Percentiles rank a stretch among this genome's conserved stretches.
phyloP scores from a whole-genome alignment of 2,797 vertebrate genomes.

The Syncerus caffer region DNA sequence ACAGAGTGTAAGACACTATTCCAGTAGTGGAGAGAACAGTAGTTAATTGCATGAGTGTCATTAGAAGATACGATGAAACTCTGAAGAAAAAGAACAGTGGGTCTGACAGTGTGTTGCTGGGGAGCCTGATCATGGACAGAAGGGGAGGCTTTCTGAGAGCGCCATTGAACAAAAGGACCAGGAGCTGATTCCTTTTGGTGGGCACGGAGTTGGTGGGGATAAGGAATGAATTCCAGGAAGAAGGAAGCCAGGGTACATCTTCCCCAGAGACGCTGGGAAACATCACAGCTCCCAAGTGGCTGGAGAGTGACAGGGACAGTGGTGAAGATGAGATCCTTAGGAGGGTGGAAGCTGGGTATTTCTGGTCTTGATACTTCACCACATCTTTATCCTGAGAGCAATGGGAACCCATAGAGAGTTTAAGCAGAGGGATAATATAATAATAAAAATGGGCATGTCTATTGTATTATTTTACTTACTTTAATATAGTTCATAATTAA shows the following conservation, averaged over 20 bases:
- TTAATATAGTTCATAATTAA: background rate
- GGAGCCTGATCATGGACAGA: background rate
- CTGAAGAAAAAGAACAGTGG: background rate
- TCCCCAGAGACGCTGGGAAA: fast-evolving
- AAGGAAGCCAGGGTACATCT: background rate
- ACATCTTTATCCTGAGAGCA: background rate
- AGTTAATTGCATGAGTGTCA: fast-evolving
- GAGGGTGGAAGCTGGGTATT: background rate
- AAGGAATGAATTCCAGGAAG: background rate
- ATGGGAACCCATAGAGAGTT: background rate
- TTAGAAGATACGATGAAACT: background rate
- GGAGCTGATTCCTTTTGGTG: background rate
- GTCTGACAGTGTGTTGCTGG: background rate
- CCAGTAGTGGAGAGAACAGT: background rate
- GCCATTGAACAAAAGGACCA: background rate
- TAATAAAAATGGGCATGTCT: background rate
- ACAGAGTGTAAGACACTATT: no score
- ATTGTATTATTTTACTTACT: background rate
- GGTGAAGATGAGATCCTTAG: background rate
- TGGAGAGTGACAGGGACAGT: background rate
- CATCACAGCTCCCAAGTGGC: fast-evolving
- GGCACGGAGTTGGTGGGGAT: background rate
- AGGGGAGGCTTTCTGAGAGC: background rate
- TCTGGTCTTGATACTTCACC: fast-evolving
- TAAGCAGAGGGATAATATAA: background rate